A percentile compares a stretch with the other conserved stretches of the same genome.
Evolutionary conservation across 1,140 invertebrate species (phyloP).

Genomic region (Hylaeus volcanicus): DNA sequence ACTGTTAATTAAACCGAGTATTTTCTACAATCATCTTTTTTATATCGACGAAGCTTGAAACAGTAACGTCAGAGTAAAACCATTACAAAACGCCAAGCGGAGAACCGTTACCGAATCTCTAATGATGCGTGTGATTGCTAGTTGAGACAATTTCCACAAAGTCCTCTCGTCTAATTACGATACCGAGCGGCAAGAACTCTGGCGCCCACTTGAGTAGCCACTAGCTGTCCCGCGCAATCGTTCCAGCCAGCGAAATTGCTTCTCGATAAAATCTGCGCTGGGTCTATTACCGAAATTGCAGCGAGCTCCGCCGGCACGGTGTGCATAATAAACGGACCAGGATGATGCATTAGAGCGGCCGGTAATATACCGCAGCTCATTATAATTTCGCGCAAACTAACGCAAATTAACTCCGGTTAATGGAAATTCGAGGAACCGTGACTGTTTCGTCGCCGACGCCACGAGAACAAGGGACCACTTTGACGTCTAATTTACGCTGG

Average conservation of each 20-base stretch:
- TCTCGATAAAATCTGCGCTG: conserved; percentile 20
- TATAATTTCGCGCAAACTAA: conserved; percentile 10
- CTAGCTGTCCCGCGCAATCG: no score
- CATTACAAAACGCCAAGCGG: no score
- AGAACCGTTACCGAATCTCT: no score
- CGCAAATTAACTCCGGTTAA: neutral
- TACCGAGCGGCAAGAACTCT: no score
- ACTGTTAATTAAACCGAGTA: no score
- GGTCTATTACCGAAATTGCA: conserved; percentile 19
- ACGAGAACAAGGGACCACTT: neutral
- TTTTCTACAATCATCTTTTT: no score
- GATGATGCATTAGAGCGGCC: conserved; percentile 12
- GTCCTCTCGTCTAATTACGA: no score
- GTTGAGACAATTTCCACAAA: no score
- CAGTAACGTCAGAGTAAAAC: no score
- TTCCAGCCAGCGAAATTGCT: neutral
- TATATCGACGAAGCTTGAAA: no score
- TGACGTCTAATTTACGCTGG: conserved; percentile 35
- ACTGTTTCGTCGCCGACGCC: conserved; percentile 12
- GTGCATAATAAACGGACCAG: neutral
- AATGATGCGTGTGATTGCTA: no score
- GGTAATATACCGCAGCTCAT: conserved; percentile 21
- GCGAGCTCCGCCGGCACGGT: neutral
- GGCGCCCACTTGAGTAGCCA: no score
- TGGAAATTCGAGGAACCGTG: neutral